These are phyloP conservation scores for Palythoa grandis DNA, from an alignment of 92 coral and sea anemone genomes.

Conservation along the genomic window DNA sequence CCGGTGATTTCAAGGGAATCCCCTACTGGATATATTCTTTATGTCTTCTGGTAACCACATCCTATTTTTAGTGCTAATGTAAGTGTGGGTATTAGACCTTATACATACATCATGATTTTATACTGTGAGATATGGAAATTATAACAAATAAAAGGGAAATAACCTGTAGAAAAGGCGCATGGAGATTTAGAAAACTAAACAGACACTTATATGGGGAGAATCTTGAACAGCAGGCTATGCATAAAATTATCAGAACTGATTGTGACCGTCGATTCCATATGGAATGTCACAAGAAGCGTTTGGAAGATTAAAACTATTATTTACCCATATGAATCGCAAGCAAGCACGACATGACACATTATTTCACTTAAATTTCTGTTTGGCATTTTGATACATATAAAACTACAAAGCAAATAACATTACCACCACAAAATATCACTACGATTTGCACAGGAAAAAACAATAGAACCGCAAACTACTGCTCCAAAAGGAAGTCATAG, in stretches of 20 bases:
- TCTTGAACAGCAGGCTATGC: too few species aligned
- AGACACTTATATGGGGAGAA: too few species aligned
- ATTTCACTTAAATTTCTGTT: not conserved
- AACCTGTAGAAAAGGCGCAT: too few species aligned
- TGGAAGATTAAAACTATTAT: too few species aligned
- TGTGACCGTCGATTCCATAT: too few species aligned
- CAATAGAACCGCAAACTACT: not conserved
- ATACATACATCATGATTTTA: not conserved
- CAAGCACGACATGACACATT: constrained; percentile 11
- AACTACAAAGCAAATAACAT: not conserved
- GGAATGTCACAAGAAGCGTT: too few species aligned
- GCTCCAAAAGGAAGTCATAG: not conserved
- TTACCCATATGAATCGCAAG: not conserved
- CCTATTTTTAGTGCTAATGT: not conserved
- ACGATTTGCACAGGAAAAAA: not conserved
- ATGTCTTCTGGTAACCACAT: not conserved
- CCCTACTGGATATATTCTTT: constrained; percentile 13
- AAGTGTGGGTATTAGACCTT: not conserved
- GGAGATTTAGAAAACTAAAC: too few species aligned
- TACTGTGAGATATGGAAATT: not conserved
- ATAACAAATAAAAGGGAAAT: not conserved
- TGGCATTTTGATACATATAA: not conserved
- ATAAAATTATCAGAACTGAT: too few species aligned
- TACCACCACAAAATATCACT: not conserved
- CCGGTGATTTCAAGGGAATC: constrained; percentile 18